A percentile compares a stretch with the other conserved stretches of the same genome.
Conservation (phyloP, 2,888 invertebrate species). For the Hipparchia sbordonii region DNA sequence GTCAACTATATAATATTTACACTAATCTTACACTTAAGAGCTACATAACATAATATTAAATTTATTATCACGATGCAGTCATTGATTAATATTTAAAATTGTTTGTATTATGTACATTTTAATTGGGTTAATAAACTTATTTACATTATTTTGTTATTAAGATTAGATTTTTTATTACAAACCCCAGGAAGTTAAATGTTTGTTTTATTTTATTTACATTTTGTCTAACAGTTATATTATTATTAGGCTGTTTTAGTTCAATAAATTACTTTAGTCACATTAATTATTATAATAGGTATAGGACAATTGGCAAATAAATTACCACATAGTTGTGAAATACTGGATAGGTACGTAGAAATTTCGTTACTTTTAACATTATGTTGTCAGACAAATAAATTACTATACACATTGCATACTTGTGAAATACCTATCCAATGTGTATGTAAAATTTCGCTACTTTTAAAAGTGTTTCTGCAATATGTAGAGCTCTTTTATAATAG, state of each 20-base stretch:
- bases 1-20: too few species aligned
- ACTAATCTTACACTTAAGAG: too few species aligned
- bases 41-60: neutral
- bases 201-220: constrained; percentile 2
- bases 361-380: too few species aligned
- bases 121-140: neutral
- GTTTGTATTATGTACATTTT: neutral
- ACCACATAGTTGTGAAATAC: neutral
- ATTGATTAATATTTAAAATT: neutral
- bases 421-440: too few species aligned
- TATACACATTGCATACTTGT: too few species aligned
- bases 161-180: neutral
- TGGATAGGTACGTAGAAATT: too few species aligned
- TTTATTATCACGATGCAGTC: neutral
- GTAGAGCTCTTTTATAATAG: too few species aligned
- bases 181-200: neutral
- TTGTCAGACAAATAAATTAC: too few species aligned
- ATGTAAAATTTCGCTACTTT: too few species aligned
- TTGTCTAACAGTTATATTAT: neutral
- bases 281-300: neutral
- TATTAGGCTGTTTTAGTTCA: neutral
- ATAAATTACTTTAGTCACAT: constrained; percentile 3
- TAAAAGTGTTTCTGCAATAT: too few species aligned
- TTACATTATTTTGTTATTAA: neutral
- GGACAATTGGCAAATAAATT: constrained; percentile 8